Conservation (phyloP, 1,140 invertebrate genomes). For the Drosophila santomea region DNA sequence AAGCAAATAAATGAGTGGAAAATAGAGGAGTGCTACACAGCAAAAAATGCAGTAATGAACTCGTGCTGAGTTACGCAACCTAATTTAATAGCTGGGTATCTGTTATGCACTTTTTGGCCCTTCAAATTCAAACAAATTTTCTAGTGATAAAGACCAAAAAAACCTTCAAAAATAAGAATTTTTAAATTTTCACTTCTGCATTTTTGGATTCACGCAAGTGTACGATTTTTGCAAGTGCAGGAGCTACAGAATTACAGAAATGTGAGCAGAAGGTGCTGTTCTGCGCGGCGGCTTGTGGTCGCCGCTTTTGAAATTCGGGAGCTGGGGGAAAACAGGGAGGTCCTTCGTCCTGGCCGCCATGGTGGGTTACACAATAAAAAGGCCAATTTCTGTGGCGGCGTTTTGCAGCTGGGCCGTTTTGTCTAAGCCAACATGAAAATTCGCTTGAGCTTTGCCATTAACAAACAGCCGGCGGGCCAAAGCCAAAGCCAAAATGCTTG, state of each 20-base stretch:
- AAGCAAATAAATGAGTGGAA: conserved; percentile 3
- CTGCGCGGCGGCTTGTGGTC: conserved; percentile 57
- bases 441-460: conserved; percentile 52
- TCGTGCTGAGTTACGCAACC: too few relatives aligned
- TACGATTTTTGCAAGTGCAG: not conserved
- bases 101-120: too few relatives aligned
- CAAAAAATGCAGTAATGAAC: too few relatives aligned
- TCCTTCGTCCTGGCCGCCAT: conserved; percentile 11
- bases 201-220: too few relatives aligned
- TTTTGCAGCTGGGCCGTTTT: conserved; percentile 59
- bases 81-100: too few relatives aligned
- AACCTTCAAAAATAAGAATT: too few relatives aligned
- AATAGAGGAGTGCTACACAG: conserved; percentile 8
- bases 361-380: conserved; percentile 60
- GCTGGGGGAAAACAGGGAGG: not conserved
- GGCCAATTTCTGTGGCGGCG: conserved; percentile 61
- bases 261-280: conserved; percentile 18
- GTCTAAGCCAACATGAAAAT: conserved; percentile 64
- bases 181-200: too few relatives aligned
- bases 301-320: conserved; percentile 7
- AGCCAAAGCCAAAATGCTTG: conserved; percentile 34
- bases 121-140: too few relatives aligned
- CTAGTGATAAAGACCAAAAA: too few relatives aligned
- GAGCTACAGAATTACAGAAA: too few relatives aligned
- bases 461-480: conserved; percentile 59